Conservation (phyloP, 2,113 vertebrate species). For the Rutilus rutilus region DNA sequence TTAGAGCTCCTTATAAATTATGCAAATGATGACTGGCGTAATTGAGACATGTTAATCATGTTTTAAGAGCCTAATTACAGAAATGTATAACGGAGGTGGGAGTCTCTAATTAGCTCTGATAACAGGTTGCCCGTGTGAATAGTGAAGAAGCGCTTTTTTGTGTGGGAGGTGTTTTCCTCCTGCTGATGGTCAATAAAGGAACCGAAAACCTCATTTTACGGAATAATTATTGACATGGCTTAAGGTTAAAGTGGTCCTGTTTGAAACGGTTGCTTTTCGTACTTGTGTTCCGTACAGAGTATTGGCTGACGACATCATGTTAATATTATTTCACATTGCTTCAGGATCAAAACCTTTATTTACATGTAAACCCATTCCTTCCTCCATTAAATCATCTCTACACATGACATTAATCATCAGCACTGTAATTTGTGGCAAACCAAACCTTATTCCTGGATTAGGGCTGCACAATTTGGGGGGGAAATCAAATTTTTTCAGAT, state of each 20-base stretch:
- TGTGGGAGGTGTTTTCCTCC: conserved; percentile 45
- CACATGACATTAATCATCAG: conserved; percentile 23
- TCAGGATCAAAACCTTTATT: conserved; percentile 7
- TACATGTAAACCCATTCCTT: neutral
- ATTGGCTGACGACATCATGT: neutral
- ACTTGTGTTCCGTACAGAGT: neutral
- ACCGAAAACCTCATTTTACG: conserved; percentile 5
- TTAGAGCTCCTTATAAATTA: conserved; percentile 99
- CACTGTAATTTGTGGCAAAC: conserved; percentile 3
- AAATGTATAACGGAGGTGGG: conserved; percentile 98
- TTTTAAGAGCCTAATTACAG: conserved; percentile 99
- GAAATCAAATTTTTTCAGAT: neutral
- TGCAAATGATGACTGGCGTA: conserved; percentile 99
- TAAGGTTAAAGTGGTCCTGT: neutral
- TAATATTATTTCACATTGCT: conserved; percentile 6
- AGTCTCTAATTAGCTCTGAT: conserved; percentile 99
- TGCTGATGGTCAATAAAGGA: conserved; percentile 27
- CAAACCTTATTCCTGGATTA: neutral
- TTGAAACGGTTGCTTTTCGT: neutral
- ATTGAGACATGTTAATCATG: conserved; percentile 99
- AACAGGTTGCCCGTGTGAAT: conserved; percentile 84
- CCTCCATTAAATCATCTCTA: conserved; percentile 3
- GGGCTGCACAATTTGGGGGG: neutral
- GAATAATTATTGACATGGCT: conserved; percentile 26
- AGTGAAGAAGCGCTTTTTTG: conserved; percentile 65